Evolutionary conservation across 2,113 vertebrate genomes (phyloP).

Genomic region (Calidris pygmaea): DNA sequence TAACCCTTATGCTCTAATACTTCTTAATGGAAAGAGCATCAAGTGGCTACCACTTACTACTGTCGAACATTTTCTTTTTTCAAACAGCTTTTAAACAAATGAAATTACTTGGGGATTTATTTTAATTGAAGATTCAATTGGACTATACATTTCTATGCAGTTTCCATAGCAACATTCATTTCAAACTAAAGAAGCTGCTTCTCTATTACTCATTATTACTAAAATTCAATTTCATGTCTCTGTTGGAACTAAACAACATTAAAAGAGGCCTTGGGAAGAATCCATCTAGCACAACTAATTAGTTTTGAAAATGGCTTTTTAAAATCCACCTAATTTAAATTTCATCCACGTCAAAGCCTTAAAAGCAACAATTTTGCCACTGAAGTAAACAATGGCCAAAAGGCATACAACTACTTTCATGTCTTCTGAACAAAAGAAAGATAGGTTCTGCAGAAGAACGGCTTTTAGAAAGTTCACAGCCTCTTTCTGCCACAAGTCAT

Average conservation of each 20-base stretch:
- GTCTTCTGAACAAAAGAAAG: neutral
- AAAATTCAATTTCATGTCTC: slow-evolving; percentile 78
- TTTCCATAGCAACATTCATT: slow-evolving; percentile 81
- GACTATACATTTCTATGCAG: slow-evolving; percentile 68
- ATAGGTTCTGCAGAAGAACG: neutral
- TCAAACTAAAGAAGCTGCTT: slow-evolving; percentile 72
- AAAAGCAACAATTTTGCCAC: slow-evolving; percentile 55
- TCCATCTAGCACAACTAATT: slow-evolving; percentile 73
- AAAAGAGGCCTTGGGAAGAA: slow-evolving; percentile 65
- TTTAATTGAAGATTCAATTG: slow-evolving; percentile 75
- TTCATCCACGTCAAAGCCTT: slow-evolving; percentile 52
- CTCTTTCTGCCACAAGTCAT: neutral
- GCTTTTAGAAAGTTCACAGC: neutral
- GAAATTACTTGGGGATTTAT: slow-evolving; percentile 73
- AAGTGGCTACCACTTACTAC: slow-evolving; percentile 35
- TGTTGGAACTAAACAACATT: slow-evolving; percentile 74
- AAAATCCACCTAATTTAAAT: slow-evolving; percentile 71
- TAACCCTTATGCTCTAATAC: neutral
- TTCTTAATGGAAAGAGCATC: slow-evolving; percentile 1
- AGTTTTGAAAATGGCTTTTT: slow-evolving; percentile 73
- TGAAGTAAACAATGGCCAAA: slow-evolving; percentile 54
- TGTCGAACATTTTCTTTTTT: slow-evolving; percentile 14
- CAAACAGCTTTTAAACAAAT: slow-evolving; percentile 71
- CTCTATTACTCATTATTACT: slow-evolving; percentile 79
- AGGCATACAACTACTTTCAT: slow-evolving; percentile 32